Evolutionary conservation across 2,113 vertebrate species (phyloP), one percentile per base, ranked within the genome.

Genomic region (Lepisosteus osseus): DNA sequence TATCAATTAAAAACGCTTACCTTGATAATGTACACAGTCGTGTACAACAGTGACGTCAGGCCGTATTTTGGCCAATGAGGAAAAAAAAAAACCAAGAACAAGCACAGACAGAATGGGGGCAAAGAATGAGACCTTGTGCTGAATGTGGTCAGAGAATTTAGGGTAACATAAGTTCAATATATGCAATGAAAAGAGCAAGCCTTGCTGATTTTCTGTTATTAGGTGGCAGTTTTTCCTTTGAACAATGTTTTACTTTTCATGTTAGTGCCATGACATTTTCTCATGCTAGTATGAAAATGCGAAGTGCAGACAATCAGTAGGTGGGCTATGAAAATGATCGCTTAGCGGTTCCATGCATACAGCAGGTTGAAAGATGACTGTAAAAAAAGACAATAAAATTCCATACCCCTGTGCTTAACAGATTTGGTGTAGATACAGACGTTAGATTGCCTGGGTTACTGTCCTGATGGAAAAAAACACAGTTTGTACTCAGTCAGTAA

Each of bases 391-490:
- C 17, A 17, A 65, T 41, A 73, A 17, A 71, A 86, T 84, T 88
- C 81, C 93, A 89, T 94, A 94, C 93, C 93, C 86, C 91, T 80
- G 90, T 78, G 83, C 86, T 92, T 91, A 94, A 91, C 76, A 93
- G 91, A 88, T 91, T 92, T 86, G 92, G 90, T 86, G 92, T 85
- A 84, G 93, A 94, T 85, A 94, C 79, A 86, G 93, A 94, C 0
- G 91, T 83, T 84, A 93, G 86, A 89, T 83, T 91, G 89, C 86
- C 89, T 87, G 88, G 87, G 87, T 83, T 89, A 87, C 85, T 87
- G 82, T 92, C 93, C 93, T 94, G 87, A 89, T 90, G 80, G 86
- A 84, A 92, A 82, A 92, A 88, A 88, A 86, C 86, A 89, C 88
- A 9, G 47, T 51, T 6, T 80, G 89, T 54, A 81, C 87, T 88